A percentile compares a stretch with the other conserved stretches of the same genome.
These are phyloP conservation scores for Diadegma fenestrale DNA, from an alignment of 2,888 invertebrate species.

Conservation along the genomic window DNA sequence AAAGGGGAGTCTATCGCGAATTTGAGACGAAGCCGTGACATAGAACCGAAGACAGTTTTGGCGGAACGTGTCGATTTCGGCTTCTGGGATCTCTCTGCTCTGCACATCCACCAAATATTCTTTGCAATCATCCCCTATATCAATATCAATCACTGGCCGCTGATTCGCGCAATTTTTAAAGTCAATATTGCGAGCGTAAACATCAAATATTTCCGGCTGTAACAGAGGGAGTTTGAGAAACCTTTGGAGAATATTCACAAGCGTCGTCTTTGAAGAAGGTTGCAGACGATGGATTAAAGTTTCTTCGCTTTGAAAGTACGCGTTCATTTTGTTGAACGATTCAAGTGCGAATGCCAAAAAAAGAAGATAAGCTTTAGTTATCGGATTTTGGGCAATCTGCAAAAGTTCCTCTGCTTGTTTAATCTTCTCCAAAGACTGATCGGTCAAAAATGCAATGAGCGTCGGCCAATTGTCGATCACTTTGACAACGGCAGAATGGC, in stretches of 20 bases:
- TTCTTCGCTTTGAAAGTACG: constrained; percentile 57
- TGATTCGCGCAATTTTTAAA: constrained; percentile 36
- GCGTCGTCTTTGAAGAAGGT: constrained; percentile 38
- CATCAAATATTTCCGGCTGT: constrained; percentile 1
- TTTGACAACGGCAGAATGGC: neutral
- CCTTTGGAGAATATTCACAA: constrained; percentile 48
- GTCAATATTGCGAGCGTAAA: neutral
- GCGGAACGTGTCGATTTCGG: constrained; percentile 19
- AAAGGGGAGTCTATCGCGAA: constrained; percentile 42
- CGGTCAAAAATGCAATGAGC: no score
- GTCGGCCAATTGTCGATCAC: neutral
- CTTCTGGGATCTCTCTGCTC: constrained; percentile 1
- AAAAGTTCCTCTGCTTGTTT: neutral
- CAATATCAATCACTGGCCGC: constrained; percentile 21
- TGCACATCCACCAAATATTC: constrained; percentile 15
- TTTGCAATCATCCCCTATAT: constrained; percentile 41
- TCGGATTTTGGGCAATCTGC: constrained; percentile 4
- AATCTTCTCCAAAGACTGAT: no score
- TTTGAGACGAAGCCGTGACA: constrained; percentile 43
- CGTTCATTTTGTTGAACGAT: constrained; percentile 66
- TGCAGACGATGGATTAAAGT: constrained; percentile 58
- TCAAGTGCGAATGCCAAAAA: constrained; percentile 61
- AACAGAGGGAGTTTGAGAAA: constrained; percentile 63
- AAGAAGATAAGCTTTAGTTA: constrained; percentile 52
- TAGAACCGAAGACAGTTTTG: constrained; percentile 58